A percentile compares a stretch with the other conserved stretches of the same genome.
Evolutionary conservation across 2,113 vertebrate species (phyloP).

Genomic region (Phyllostomus discolor): DNA sequence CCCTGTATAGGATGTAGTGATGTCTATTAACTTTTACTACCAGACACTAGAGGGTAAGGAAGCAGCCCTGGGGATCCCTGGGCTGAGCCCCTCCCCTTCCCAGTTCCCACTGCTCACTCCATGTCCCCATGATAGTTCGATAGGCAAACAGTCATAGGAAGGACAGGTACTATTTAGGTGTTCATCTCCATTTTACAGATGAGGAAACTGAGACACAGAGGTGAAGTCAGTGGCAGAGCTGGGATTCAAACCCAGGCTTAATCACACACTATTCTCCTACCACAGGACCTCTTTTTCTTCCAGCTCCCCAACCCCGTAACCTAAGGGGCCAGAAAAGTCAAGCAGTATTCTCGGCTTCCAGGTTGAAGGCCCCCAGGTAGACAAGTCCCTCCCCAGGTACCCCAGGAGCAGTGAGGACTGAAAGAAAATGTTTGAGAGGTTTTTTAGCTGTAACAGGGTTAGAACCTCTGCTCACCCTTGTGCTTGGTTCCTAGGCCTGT

Average conservation of each 20-base stretch:
- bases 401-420: neutral
- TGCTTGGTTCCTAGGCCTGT: neutral
- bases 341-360: neutral
- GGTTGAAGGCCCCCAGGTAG: neutral
- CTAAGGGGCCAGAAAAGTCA: neutral
- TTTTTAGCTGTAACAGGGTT: neutral
- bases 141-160: neutral
- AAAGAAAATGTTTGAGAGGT: neutral
- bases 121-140: neutral
- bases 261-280: neutral
- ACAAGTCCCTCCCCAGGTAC: neutral
- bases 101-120: neutral
- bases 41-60: neutral
- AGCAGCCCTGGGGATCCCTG: neutral
- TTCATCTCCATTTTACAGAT: neutral
- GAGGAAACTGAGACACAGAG: neutral
- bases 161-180: neutral
- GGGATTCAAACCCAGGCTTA: neutral
- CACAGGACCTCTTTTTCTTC: neutral
- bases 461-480: neutral
- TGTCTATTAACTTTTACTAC: neutral
- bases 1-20: neutral
- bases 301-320: neutral
- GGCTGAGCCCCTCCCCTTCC: neutral
- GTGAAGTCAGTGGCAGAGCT: neutral